Base-by-base conservation (phyloP, 2,113 vertebrate species). In the Atlantisia rogersi region DNA sequence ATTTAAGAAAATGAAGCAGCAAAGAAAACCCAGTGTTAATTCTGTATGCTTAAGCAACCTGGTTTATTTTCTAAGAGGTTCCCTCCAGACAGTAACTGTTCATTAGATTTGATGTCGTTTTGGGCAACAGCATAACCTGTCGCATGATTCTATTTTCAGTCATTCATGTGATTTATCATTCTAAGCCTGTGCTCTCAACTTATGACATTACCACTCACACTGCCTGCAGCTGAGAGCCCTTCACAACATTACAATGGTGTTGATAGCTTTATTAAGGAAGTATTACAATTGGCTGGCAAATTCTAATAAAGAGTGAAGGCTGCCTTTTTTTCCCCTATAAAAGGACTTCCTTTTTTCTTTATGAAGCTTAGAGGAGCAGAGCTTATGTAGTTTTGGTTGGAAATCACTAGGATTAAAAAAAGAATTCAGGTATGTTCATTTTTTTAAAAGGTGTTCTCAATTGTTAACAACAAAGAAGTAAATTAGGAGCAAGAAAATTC, bases 131-230 rank as follows among this genome's bases (percentile, higher is more conserved):
- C 88, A 88, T 48, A 92, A 91, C 39, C 55, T 73, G n/a, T 73
- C 32, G 1, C 50, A 58, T 37, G 32, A 88, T 90, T 65, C 48
- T 64, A 40, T 76, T 94, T 91, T 82, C 60, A 65, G 69, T 70
- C 65, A 89, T 84, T 89, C 86, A 65, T 53, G 82, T 92, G 82
- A 92, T 92, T 92, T 86, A 68, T 64, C 76, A 82, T 71, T 92
- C 56, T 35, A 60, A 86, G 42, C 35, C 70, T 58, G 48, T 78
- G 56, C 75, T 90, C 62, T 86, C 56, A 88, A 31, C 11, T 85
- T 96, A 75, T 32, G 82, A 78, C 90, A 82, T 78, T 93, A 64
- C 42, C 46, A 82, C 79, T 93, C 44, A 73, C 63, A 68, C 42
- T 28, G 29, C 21, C 68, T 48, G 81, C 68, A 94, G 80, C 83